Conservation (phyloP, 2,888 invertebrate genomes). For the Megaustenia siamemsis region DNA sequence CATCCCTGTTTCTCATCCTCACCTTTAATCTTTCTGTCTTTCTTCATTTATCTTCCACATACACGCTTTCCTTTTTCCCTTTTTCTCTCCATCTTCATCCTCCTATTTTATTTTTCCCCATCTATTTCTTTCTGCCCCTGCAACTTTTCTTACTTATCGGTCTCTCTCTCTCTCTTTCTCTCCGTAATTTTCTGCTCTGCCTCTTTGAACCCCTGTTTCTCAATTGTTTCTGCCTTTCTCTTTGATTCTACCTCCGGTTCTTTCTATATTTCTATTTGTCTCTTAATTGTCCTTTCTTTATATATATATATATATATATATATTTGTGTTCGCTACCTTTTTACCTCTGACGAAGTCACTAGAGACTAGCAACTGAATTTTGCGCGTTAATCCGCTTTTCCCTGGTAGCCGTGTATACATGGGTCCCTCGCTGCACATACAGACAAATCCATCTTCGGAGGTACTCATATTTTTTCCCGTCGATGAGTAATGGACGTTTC, state of each 20-base stretch:
- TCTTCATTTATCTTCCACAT: neutral
- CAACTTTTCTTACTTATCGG: neutral
- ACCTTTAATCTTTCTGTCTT: neutral
- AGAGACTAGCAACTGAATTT: too few relatives aligned
- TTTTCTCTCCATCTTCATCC: neutral
- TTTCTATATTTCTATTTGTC: neutral
- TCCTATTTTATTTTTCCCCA: neutral
- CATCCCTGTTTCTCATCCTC: too few relatives aligned
- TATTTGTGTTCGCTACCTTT: neutral
- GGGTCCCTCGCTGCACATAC: too few relatives aligned
- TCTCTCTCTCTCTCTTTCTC: too few relatives aligned
- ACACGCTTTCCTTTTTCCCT: neutral
- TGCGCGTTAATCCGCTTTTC: too few relatives aligned
- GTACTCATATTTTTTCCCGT: too few relatives aligned
- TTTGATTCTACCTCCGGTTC: neutral
- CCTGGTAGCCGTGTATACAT: too few relatives aligned
- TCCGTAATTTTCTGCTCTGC: neutral
- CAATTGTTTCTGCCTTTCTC: neutral
- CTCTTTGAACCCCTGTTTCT: neutral
- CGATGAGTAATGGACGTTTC: too few relatives aligned
- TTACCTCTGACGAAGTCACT: too few relatives aligned
- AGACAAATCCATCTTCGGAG: too few relatives aligned
- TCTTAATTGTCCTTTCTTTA: neutral
- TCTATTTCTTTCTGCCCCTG: neutral
- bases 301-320: too few relatives aligned